Base-by-base conservation (phyloP, 2,888 invertebrate species). In the Ormia ochracea region DNA sequence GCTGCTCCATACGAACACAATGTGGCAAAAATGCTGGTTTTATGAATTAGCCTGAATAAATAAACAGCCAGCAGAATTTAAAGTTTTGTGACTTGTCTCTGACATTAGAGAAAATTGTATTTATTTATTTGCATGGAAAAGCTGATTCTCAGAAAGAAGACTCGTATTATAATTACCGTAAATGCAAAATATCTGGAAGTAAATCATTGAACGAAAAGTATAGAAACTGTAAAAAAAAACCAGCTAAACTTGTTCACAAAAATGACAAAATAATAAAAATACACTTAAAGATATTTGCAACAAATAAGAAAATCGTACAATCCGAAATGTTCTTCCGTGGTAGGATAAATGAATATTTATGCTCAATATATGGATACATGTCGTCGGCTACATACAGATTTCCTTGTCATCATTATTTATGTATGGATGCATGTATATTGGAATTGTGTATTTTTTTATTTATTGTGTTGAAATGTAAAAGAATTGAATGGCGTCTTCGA, bases 81-180 rank as follows among this genome's bases (percentile, higher is more conserved):
- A 65, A 70, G 56, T 70, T 63, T 70, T 77, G 48, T 70, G 69
- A 69, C 70, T 77, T 69, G 69, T 48, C 56, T 77, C 63, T 77
- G 76, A 77, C 76, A 77, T 70, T 63, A 31, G 31, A 74, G 38
- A 58, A 58, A 50, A 66, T 48, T 58, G 48, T 74, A 58, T 74
- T 65, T 66, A 50, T 66, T 65, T 72, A 70, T 73, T 65, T 65
- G 65, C 50, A 74, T 66, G 50, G 61, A 63, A 65, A 41, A 45
- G 58, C 66, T 50, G 66, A 3, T 7, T 26, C 12, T 9, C n/a
- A 50, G 23, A 43, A 9, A 26, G 26, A 38, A 63, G 48, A 65
- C 28, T 28, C 28, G 33, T 70, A 41, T 77, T 65, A 41, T 77
- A 77, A 77, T 77, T 77, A 77, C 76, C 69, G 76, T 77, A 77